A percentile compares a stretch with the other conserved stretches of the same genome.
These are phyloP conservation scores for Portunus trituberculatus DNA, from an alignment of 1,140 invertebrate species.

Conservation along the genomic window DNA sequence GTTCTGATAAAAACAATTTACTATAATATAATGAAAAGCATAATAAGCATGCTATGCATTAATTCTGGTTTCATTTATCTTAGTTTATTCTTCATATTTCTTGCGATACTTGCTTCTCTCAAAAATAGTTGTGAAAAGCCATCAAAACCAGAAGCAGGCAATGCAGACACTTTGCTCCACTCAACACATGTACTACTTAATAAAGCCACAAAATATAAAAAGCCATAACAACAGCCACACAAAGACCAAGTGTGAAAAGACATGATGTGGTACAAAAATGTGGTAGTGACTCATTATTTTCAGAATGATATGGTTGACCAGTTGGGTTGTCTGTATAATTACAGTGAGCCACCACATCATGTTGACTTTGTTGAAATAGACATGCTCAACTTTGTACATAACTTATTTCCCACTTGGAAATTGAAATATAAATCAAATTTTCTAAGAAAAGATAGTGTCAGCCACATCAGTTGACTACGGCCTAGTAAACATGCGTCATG, in stretches of 20 bases:
- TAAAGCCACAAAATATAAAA: background rate
- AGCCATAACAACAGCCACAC: background rate
- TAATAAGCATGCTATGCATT: background rate
- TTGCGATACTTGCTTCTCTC: background rate
- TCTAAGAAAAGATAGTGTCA: background rate
- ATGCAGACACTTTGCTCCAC: background rate
- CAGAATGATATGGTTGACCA: background rate
- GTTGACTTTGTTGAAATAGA: background rate
- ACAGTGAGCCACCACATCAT: background rate
- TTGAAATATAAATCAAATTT: background rate
- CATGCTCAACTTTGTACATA: background rate
- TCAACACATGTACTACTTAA: background rate
- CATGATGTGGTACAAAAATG: background rate
- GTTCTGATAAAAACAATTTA: background rate
- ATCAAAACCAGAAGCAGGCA: background rate
- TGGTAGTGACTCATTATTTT: background rate
- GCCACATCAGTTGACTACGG: background rate
- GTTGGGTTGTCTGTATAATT: background rate
- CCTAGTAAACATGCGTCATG: constrained; percentile 49
- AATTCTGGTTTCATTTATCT: background rate
- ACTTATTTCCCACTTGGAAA: constrained; percentile 1
- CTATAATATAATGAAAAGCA: background rate
- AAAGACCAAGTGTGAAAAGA: background rate
- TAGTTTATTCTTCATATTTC: background rate
- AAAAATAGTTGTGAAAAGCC: background rate